Evolutionary conservation across 2,113 vertebrate species (phyloP).

Genomic region (Actenoides hombroni): DNA sequence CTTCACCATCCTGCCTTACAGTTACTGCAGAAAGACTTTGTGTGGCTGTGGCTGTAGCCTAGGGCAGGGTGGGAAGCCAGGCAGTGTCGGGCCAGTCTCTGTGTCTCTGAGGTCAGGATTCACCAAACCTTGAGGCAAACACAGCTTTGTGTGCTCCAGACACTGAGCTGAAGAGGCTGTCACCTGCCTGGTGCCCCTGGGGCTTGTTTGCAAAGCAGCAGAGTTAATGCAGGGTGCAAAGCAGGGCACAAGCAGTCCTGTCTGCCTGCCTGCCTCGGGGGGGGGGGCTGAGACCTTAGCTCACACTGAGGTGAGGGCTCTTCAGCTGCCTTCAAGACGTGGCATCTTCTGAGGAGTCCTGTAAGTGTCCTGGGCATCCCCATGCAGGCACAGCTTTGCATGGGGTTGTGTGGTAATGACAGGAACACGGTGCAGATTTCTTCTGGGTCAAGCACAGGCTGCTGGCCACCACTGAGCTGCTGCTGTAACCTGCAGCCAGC

Average conservation of each 20-base stretch:
- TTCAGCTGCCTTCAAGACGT: background rate
- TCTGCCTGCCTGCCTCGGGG: background rate
- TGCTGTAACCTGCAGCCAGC: background rate
- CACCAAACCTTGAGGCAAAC: background rate
- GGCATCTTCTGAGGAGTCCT: background rate
- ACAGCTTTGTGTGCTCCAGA: background rate
- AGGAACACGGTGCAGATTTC: background rate
- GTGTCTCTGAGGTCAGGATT: background rate
- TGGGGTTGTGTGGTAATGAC: background rate
- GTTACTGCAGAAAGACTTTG: background rate
- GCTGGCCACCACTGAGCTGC: background rate
- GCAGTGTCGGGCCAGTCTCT: too few relatives aligned
- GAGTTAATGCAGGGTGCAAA: background rate
- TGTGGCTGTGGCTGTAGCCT: background rate
- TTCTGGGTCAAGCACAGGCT: background rate
- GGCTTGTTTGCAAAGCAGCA: background rate
- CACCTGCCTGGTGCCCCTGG: background rate
- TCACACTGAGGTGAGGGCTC: background rate
- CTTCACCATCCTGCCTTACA: background rate
- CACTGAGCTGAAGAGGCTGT: background rate
- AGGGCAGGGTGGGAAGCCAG: background rate
- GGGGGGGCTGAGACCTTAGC: background rate
- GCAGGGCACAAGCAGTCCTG: too few relatives aligned
- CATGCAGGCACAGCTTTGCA: fast-evolving
- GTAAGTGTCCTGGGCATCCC: background rate